Conservation (phyloP, 92 coral and sea anemone genomes). For the Parazoanthus atlanticus region DNA sequence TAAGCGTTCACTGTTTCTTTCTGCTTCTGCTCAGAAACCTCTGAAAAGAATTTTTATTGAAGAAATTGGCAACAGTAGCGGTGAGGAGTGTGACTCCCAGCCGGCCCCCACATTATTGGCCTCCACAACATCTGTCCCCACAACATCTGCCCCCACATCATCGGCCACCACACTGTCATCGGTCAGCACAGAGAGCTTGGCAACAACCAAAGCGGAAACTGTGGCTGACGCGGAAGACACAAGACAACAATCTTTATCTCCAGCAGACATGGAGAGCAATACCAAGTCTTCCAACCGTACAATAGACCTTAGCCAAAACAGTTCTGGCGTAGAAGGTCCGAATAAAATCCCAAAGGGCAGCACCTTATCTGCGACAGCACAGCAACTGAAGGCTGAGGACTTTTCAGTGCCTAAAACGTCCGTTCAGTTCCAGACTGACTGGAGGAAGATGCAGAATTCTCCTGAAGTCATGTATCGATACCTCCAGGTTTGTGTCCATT, state of each 20-base stretch:
- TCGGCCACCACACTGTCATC: not conserved
- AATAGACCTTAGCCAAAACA: not conserved
- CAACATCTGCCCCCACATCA: not conserved
- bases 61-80: constrained; percentile 87
- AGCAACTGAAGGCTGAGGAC: constrained; percentile 9
- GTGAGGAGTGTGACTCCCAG: constrained; percentile 45
- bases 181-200: not conserved
- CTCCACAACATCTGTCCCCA: not conserved
- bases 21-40: constrained; percentile 61
- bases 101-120: not conserved
- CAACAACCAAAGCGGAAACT: not conserved
- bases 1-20: not conserved
- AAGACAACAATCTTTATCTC: constrained; percentile 10
- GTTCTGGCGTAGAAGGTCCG: not conserved
- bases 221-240: not conserved
- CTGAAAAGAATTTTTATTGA: constrained; percentile 87
- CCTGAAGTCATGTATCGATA: constrained; percentile 72
- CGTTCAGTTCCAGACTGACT: constrained; percentile 85
- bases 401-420: constrained; percentile 79
- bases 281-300: not conserved
- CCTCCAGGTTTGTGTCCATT: constrained; percentile 58
- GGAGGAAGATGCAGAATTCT: constrained; percentile 78
- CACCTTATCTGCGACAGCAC: not conserved
- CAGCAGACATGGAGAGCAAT: no score
- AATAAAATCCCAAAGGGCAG: not conserved